These are phyloP conservation scores for Netelia inedita DNA, from an alignment of 2,888 invertebrate genomes.

Conservation along the genomic window DNA sequence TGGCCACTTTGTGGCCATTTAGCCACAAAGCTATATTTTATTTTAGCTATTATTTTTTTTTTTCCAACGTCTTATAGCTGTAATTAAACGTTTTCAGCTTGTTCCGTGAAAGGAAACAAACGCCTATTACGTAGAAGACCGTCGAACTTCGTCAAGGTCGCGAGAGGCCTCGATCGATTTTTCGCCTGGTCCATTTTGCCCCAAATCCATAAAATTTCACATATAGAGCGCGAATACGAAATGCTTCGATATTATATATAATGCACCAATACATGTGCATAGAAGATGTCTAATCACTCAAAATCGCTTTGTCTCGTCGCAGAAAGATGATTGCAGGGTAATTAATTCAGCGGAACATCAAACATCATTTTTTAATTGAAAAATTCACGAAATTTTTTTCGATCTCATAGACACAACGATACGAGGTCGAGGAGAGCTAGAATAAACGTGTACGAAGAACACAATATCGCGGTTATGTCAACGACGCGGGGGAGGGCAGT, in stretches of 20 bases:
- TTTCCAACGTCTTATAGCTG: too few relatives aligned
- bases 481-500: slow-evolving; percentile 7
- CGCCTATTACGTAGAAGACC: too few relatives aligned
- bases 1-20: not conserved
- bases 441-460: not conserved
- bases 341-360: too few relatives aligned
- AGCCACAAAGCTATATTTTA: too few relatives aligned
- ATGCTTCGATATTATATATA: not conserved
- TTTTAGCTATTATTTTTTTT: too few relatives aligned
- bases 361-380: not conserved
- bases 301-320: too few relatives aligned
- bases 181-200: not conserved
- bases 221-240: not conserved
- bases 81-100: too few relatives aligned
- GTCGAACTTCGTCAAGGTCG: too few relatives aligned
- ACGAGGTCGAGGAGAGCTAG: not conserved
- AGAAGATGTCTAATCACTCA: too few relatives aligned
- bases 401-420: not conserved
- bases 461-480: slow-evolving; percentile 1
- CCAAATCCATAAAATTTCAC: not conserved
- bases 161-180: not conserved
- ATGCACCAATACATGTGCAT: too few relatives aligned
- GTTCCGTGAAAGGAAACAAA: too few relatives aligned
- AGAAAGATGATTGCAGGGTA: too few relatives aligned
- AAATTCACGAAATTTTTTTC: not conserved